A percentile compares a stretch with the other conserved stretches of the same genome.
phyloP scores from a whole-genome alignment of 2,888 invertebrate genomes.

The Nephrotoma flavescens region DNA sequence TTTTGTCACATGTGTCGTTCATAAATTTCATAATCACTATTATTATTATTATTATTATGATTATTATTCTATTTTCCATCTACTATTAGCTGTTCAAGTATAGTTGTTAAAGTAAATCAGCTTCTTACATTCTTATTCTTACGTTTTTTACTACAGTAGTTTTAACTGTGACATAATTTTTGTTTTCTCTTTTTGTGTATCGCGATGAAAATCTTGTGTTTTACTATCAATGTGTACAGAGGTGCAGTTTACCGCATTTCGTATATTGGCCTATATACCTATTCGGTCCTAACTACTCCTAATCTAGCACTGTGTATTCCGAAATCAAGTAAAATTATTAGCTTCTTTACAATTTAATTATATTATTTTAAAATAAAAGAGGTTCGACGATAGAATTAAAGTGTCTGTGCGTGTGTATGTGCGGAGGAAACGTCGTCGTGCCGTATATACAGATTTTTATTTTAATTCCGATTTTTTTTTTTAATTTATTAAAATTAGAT shows the following conservation, averaged over 20 bases:
- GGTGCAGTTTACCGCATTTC: not conserved
- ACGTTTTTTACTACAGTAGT: not conserved
- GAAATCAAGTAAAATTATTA: not conserved
- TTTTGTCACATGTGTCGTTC: not conserved
- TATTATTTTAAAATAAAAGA: not conserved
- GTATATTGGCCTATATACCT: not conserved
- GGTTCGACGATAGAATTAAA: not conserved
- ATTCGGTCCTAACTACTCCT: not conserved
- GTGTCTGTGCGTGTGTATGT: not conserved
- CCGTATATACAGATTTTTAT: not conserved
- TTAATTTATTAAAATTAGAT: not conserved
- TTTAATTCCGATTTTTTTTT: not conserved
- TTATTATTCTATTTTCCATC: not conserved
- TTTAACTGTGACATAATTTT: not conserved
- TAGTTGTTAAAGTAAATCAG: not conserved
- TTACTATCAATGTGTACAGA: not conserved
- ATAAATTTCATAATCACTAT: not conserved
- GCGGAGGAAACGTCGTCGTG: not conserved
- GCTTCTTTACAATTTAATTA: not conserved
- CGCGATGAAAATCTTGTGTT: not conserved
- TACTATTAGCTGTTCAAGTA: not conserved
- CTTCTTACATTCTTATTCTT: not conserved
- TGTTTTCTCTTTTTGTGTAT: not conserved
- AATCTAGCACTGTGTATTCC: not conserved
- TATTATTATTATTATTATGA: not conserved